phyloP scores from a whole-genome alignment of 2,797 vertebrate genomes.

The Prionace glauca region DNA sequence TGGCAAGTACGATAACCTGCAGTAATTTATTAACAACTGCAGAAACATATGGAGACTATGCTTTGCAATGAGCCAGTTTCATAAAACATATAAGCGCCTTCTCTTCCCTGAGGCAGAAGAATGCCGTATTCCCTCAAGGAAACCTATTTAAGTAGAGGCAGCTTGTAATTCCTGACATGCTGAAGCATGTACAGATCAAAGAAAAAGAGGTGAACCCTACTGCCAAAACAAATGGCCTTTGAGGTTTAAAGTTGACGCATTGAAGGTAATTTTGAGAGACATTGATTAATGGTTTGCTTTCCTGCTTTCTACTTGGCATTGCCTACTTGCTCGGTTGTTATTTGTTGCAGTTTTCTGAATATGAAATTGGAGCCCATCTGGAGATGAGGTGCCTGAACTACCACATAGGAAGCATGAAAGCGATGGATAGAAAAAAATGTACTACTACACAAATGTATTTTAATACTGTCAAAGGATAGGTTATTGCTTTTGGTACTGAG shows the following conservation, averaged over 20 bases:
- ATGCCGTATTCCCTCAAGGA: background rate
- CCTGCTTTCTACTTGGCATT: background rate
- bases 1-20: background rate
- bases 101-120: background rate
- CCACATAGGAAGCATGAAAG: background rate
- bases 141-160: background rate
- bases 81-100: background rate
- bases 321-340: background rate
- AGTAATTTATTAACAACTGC: background rate
- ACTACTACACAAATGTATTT: background rate
- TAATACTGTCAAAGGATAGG: background rate
- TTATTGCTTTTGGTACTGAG: background rate
- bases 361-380: background rate
- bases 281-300: background rate
- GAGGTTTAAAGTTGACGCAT: background rate
- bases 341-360: background rate
- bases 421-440: background rate
- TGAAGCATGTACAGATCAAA: background rate
- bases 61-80: background rate
- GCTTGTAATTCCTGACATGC: background rate
- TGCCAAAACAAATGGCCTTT: background rate
- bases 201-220: background rate
- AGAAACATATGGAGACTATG: background rate
- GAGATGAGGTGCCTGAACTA: background rate
- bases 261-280: constrained; percentile 12